Percentiles rank a stretch among this genome's conserved stretches.
Conservation (phyloP, 2,888 invertebrate genomes). For the Parnassius mnemosyne region DNA sequence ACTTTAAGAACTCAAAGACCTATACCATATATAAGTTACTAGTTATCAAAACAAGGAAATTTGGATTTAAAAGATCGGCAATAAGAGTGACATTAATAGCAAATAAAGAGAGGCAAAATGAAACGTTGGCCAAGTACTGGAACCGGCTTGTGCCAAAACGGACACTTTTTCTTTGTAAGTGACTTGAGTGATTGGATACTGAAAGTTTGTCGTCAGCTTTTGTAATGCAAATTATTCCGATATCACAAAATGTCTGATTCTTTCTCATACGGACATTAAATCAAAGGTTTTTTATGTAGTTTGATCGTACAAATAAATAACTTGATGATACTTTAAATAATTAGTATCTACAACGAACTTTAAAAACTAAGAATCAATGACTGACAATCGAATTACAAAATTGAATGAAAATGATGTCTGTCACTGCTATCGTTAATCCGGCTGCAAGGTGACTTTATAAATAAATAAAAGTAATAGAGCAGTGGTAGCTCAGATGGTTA, state of each 20-base stretch:
- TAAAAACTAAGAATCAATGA: too few species aligned
- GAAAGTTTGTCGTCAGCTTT: conserved; percentile 20
- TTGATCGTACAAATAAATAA: too few species aligned
- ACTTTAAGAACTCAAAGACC: conserved; percentile 29
- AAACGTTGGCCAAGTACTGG: conserved; percentile 29
- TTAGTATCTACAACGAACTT: too few species aligned
- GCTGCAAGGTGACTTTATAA: too few species aligned
- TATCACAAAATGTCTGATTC: too few species aligned
- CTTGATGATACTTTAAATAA: too few species aligned
- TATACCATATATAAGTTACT: conserved; percentile 14
- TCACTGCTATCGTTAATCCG: too few species aligned
- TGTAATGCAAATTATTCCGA: conserved; percentile 11
- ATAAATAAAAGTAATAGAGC: too few species aligned
- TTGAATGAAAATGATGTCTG: too few species aligned
- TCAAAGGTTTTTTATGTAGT: not conserved
- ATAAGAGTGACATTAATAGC: conserved; percentile 33
- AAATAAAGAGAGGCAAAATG: conserved; percentile 30
- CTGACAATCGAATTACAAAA: too few species aligned
- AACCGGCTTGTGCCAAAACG: conserved; percentile 44
- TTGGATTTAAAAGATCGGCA: conserved; percentile 36
- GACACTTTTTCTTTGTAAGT: conserved; percentile 32
- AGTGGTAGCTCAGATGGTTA: too few species aligned
- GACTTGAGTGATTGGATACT: conserved; percentile 23
- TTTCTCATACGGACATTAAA: not conserved
- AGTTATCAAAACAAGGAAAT: conserved; percentile 29